Evolutionary conservation across 1,140 invertebrate species (phyloP).

Genomic region (Oscheius sp.): DNA sequence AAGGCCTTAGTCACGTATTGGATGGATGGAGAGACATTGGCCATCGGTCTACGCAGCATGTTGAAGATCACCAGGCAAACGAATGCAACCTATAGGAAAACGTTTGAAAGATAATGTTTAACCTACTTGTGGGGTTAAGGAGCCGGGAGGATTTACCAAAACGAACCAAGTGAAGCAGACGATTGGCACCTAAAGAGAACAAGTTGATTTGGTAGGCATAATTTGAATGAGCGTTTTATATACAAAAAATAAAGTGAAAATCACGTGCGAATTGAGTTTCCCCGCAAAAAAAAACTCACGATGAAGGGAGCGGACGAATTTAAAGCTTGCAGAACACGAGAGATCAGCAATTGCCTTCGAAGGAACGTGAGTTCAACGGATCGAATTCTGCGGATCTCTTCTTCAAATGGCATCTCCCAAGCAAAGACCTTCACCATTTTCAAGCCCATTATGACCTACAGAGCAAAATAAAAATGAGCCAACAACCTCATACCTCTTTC

Average conservation of each 20-base stretch:
- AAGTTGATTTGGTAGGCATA: too few relatives aligned
- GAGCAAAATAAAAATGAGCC: background rate
- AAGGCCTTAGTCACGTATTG: constrained; percentile 2
- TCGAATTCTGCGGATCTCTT: background rate
- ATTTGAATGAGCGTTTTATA: too few relatives aligned
- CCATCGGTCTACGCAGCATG: background rate
- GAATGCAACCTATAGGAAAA: constrained; percentile 2
- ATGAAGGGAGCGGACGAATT: constrained; percentile 9
- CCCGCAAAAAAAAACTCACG: background rate
- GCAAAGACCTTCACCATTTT: constrained; percentile 6
- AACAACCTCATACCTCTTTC: background rate
- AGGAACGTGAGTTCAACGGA: background rate
- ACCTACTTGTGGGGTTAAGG: constrained; percentile 3
- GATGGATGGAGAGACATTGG: background rate
- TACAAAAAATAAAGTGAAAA: too few relatives aligned
- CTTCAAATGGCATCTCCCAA: constrained; percentile 4
- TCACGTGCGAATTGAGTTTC: background rate
- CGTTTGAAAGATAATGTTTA: background rate
- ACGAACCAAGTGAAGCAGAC: constrained; percentile 14
- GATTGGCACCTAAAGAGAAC: background rate
- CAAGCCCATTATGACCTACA: background rate
- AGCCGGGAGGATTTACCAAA: background rate
- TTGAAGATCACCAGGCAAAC: constrained; percentile 7
- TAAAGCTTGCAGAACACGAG: background rate
- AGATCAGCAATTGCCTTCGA: background rate